These are phyloP conservation scores for Chlorops oryzae DNA, from an alignment of 1,140 invertebrate genomes.

Conservation along the genomic window DNA sequence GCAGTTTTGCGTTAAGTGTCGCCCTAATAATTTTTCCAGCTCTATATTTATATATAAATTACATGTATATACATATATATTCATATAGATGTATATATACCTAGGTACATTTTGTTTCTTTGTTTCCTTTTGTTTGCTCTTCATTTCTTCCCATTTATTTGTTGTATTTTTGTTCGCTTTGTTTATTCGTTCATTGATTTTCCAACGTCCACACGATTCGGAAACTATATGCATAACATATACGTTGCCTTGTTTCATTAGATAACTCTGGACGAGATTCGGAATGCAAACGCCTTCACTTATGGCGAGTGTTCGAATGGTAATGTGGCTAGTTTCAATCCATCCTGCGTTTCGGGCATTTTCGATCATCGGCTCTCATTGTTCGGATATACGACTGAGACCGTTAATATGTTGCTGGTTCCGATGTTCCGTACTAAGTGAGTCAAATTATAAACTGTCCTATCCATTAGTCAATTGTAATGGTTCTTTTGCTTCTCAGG, in stretches of 20 bases:
- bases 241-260: constrained; percentile 21
- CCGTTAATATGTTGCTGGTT: constrained; percentile 85
- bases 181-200: background rate
- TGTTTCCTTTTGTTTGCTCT: too few species aligned
- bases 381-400: constrained; percentile 93
- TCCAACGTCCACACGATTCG: background rate
- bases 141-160: too few species aligned
- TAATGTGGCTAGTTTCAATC: constrained; percentile 21
- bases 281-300: constrained; percentile 46
- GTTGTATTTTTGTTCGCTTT: too few species aligned
- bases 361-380: constrained; percentile 81
- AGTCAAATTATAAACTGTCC: constrained; percentile 14
- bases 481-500: constrained; percentile 52
- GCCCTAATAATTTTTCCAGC: too few species aligned
- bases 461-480: background rate
- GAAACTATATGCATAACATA: too few species aligned
- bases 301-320: constrained; percentile 44
- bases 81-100: too few species aligned
- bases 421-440: constrained; percentile 93
- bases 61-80: too few species aligned
- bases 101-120: too few species aligned
- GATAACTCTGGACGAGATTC: constrained; percentile 56
- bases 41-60: too few species aligned
- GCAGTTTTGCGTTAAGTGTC: too few species aligned
- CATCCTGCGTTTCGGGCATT: constrained; percentile 51